phyloP scores from a whole-genome alignment of 2,113 vertebrate genomes.

The Erythrolamprus reginae region DNA sequence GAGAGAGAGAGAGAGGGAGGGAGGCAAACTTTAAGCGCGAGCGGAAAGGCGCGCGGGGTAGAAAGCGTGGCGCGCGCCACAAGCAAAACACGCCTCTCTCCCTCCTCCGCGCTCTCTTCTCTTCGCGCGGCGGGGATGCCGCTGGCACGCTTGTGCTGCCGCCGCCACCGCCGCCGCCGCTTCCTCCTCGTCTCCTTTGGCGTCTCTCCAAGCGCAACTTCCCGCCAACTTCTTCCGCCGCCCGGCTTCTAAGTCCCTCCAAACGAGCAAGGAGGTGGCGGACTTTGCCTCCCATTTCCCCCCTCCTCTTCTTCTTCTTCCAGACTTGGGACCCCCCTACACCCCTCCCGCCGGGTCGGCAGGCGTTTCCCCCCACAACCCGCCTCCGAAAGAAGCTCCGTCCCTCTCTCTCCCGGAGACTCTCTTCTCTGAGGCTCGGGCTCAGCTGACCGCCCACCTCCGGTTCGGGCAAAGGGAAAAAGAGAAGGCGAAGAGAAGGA shows the following conservation, averaged over 20 bases:
- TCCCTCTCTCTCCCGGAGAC: not conserved
- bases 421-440: not conserved
- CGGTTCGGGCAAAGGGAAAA: not conserved
- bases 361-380: not conserved
- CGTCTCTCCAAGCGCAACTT: slow-evolving; percentile 24
- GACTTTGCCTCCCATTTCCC: not conserved
- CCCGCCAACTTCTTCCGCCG: slow-evolving; percentile 10
- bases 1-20: not conserved
- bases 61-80: not conserved
- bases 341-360: not conserved
- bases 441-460: not conserved
- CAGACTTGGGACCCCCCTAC: not conserved
- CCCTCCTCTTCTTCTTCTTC: not conserved
- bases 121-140: slow-evolving; percentile 25
- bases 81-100: slow-evolving; percentile 13
- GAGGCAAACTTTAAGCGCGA: not conserved
- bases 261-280: not conserved
- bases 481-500: not conserved
- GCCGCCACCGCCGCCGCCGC: not conserved
- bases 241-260: not conserved
- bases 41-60: not conserved
- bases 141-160: slow-evolving; percentile 9
- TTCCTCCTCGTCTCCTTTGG: not conserved
- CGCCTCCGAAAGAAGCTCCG: not conserved
- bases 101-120: not conserved